Percentiles rank a stretch among this genome's conserved stretches.
Conservation (phyloP, 1,140 invertebrate genomes). For the Ganaspis sp. region DNA sequence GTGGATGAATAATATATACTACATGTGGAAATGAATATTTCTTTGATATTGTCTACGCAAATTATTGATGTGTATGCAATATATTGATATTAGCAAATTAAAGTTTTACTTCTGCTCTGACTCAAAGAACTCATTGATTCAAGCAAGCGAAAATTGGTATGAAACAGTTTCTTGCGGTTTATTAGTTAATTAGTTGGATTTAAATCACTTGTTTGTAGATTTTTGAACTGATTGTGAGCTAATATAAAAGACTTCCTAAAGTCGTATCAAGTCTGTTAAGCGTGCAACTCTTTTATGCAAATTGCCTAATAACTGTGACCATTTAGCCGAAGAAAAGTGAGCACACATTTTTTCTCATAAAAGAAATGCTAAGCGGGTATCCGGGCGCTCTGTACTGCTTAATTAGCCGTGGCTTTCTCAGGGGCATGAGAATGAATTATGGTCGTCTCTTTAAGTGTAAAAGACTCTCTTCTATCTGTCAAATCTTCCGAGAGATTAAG, state of each 20-base stretch:
- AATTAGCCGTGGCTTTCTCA: slow-evolving; percentile 31
- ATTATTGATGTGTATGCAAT: too few relatives aligned
- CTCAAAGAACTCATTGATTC: too few relatives aligned
- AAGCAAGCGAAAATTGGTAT: too few relatives aligned
- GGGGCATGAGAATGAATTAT: slow-evolving; percentile 27
- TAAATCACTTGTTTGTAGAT: not conserved
- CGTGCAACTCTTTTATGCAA: slow-evolving; percentile 35
- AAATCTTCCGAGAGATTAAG: slow-evolving; percentile 14
- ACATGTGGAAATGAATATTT: too few relatives aligned
- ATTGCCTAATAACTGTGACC: slow-evolving; percentile 34
- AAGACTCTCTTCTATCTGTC: slow-evolving; percentile 10
- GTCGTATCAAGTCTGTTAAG: not conserved
- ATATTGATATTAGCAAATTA: too few relatives aligned
- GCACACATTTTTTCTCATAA: slow-evolving; percentile 32
- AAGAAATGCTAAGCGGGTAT: slow-evolving; percentile 23
- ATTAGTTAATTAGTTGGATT: not conserved
- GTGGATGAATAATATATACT: too few relatives aligned
- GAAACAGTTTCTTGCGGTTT: not conserved
- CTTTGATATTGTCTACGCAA: too few relatives aligned
- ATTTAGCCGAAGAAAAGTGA: slow-evolving; percentile 26
- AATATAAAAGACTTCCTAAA: not conserved
- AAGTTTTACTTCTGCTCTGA: too few relatives aligned
- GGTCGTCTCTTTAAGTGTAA: slow-evolving; percentile 20
- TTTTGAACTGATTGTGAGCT: not conserved
- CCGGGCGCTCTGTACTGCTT: slow-evolving; percentile 20